Evolutionary conservation across 1,140 invertebrate genomes (phyloP), one percentile per base, ranked within the genome.

Genomic region (Drosophila arizonae): DNA sequence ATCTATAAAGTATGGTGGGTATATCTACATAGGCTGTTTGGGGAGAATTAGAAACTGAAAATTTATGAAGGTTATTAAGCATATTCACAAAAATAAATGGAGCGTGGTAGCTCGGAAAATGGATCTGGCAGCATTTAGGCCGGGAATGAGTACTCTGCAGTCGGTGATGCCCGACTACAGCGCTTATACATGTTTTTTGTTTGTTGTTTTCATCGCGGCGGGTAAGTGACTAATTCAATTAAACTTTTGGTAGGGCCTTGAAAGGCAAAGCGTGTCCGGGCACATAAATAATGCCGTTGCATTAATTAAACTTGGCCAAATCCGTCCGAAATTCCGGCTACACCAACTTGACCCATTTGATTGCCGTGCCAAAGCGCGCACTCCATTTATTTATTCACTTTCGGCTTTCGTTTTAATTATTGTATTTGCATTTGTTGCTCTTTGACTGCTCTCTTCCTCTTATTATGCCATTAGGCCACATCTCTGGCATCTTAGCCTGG

Each of bases 211-310:
- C 6, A 9, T 56, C 60, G 21, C 41, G 55, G 36, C 30, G 41
- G 48, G 28, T 76, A 85, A 75, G 79, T 77, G 74, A 85, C 79
- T 85, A 85, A 85, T 85, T 85, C 81, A 80, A 85, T 85, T 85
- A 75, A 69, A 77, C 72, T 77, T 75, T 75, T 69, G 43, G 11
- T 28, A 52, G 66, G 26, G 52, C 39, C 46, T 46, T 56, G 85
- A 77, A 72, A 77, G 74, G 64, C 77, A 79, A 79, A 71, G 55
- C 69, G 79, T 71, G 66, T 68, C 11, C 55, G 51, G 51, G 73
- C 61, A 63, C 48, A 85, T 85, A 85, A 85, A 86, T 85, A 86
- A 86, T 85, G 81, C 75, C 76, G 71, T 66, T 67, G 78, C 81
- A 86, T 86, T 85, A 86, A 85, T 85, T 86, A 85, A 75, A 78